A percentile compares a stretch with the other conserved stretches of the same genome.
Conservation (phyloP, 2,113 vertebrate genomes). For the Catharus fuscescens region DNA sequence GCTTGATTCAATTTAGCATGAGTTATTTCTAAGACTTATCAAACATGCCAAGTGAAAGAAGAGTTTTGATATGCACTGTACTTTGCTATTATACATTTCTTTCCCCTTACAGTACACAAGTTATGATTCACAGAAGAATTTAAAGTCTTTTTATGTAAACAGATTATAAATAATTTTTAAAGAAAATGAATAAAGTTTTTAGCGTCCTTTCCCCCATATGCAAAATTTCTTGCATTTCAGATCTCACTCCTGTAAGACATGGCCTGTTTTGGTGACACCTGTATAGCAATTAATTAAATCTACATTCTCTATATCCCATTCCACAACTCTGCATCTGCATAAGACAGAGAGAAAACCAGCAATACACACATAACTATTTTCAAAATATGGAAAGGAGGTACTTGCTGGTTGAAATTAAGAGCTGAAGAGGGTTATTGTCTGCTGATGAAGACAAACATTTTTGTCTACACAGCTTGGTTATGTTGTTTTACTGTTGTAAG, state of each 20-base stretch:
- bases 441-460: neutral
- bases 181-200: neutral
- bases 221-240: neutral
- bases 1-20: slow-evolving; percentile 10
- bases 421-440: neutral
- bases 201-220: neutral
- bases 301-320: neutral
- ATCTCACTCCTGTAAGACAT: neutral
- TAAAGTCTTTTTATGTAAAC: neutral
- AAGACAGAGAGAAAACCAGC: neutral
- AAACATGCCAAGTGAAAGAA: neutral
- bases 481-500: neutral
- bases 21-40: slow-evolving; percentile 11
- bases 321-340: neutral
- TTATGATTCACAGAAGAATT: neutral
- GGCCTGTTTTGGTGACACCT: neutral
- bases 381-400: neutral
- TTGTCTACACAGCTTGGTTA: neutral
- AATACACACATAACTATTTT: neutral
- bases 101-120: neutral
- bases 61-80: neutral
- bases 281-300: neutral
- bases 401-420: neutral
- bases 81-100: neutral
- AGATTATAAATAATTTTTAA: neutral